Evolutionary conservation across 2,888 invertebrate species (phyloP).

Genomic region (Boloria euphrosyne): DNA sequence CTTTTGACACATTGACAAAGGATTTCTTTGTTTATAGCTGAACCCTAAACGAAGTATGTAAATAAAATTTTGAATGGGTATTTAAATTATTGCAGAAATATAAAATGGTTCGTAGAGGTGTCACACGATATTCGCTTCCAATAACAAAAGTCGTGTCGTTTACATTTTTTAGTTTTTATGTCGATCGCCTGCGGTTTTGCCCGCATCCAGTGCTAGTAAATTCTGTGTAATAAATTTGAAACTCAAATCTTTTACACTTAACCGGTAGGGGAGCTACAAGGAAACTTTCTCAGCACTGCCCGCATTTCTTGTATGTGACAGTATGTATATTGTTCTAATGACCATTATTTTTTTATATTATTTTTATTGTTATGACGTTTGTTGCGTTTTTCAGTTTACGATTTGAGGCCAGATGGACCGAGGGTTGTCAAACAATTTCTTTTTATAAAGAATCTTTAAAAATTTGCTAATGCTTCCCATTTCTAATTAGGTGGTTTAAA

Average conservation of each 20-base stretch:
- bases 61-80: not conserved
- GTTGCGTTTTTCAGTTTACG: too few relatives aligned
- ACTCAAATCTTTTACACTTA: constrained; percentile 20
- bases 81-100: not conserved
- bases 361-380: too few relatives aligned
- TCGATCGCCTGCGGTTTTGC: constrained; percentile 26
- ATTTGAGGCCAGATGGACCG: too few relatives aligned
- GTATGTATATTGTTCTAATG: not conserved
- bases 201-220: constrained; percentile 23
- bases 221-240: constrained; percentile 24
- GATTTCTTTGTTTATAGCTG: too few relatives aligned
- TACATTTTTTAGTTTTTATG: constrained; percentile 20
- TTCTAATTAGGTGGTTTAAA: too few relatives aligned
- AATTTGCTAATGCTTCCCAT: too few relatives aligned
- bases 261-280: constrained; percentile 14
- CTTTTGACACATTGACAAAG: too few relatives aligned
- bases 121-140: constrained; percentile 11
- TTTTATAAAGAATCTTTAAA: too few relatives aligned
- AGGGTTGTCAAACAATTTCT: too few relatives aligned
- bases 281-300: constrained; percentile 19
- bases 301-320: constrained; percentile 18
- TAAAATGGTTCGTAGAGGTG: constrained; percentile 5
- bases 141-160: constrained; percentile 12
- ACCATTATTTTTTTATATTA: not conserved
- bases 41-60: too few relatives aligned